Evolutionary conservation across 1,140 invertebrate genomes (phyloP), one percentile per base, ranked within the genome.

Genomic region (Oedothorax gibbosus): DNA sequence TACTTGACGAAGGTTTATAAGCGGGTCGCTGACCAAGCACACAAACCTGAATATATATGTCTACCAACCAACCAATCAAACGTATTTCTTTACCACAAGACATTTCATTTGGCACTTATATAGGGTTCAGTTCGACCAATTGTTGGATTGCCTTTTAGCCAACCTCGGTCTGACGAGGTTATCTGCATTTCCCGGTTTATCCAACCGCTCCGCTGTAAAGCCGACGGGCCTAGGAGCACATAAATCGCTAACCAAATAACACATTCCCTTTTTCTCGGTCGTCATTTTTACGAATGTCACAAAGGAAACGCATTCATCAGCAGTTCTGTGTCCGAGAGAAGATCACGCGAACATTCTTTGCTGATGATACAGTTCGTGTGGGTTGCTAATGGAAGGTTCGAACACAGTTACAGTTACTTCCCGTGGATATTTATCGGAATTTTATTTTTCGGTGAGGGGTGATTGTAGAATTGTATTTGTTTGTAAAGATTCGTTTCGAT

Each of bases 361-460:
- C 72, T 75, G 72, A 75, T 60, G 72, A 60, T 57, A 75, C 72
- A 75, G 72, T 57, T 75, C 72, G 72, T 75, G 72, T 35, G 72
- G 54, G 35, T 75, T 75, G 72, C 21, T 75, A 75, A 75, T 75
- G 72, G 20, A 35, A 75, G 7, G 9, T 12, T 60, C 18, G 54
- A 60, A 57, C 15, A 12, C 54, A 35, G 35, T 35, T 35, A 35
- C 35, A 35, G 35, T 35, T 35, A 35, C 2, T 35, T 35, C 35
- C 5, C 35, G 35, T 1, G 35, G 35, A 35, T 35, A 35, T 35
- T 35, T 35, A 35, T 35, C 35, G 35, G 35, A 5, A 35, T 35
- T 35, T 35, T 35, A 35, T 35, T 35, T 35, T 35, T 35, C 35
- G 1, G 35, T 5, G 35, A 35, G 35, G 35, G 35, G 35, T 35